Percentiles rank a stretch among this genome's conserved stretches.
Evolutionary conservation across 2,113 vertebrate genomes (phyloP).

Genomic region (Oxygymnocypris stewartii): DNA sequence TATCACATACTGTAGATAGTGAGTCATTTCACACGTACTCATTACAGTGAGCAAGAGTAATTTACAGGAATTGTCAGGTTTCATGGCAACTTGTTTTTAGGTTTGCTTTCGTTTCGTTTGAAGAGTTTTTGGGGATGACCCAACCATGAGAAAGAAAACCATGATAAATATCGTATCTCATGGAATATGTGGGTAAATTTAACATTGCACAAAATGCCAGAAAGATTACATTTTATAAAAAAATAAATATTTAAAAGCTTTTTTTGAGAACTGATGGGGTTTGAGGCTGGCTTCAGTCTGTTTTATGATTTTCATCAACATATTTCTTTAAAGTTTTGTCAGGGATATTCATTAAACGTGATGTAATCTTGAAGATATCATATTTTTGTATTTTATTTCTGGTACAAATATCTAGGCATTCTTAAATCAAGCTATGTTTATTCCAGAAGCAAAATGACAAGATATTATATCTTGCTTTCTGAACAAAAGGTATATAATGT

Average conservation of each 20-base stretch:
- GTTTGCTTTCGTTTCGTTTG: neutral
- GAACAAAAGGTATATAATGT: too few relatives aligned
- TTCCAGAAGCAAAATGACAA: neutral
- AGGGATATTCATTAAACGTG: neutral
- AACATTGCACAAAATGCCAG: neutral
- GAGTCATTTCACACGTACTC: neutral
- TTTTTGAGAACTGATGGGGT: neutral
- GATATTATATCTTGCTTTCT: too few relatives aligned
- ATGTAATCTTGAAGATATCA: neutral
- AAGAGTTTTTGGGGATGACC: neutral
- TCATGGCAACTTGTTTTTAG: neutral
- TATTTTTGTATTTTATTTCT: neutral
- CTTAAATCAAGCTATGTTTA: neutral
- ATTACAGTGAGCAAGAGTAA: neutral
- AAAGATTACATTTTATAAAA: neutral
- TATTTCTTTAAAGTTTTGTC: neutral
- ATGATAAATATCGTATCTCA: neutral
- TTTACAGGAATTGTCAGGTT: neutral
- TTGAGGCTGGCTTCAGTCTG: neutral
- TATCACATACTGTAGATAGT: too few relatives aligned
- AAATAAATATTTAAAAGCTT: neutral
- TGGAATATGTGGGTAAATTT: neutral
- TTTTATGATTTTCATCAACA: neutral
- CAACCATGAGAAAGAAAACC: too few relatives aligned
- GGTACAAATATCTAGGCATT: too few relatives aligned